Conservation (phyloP, 2,888 invertebrate species). For the Eilema griseolum region DNA sequence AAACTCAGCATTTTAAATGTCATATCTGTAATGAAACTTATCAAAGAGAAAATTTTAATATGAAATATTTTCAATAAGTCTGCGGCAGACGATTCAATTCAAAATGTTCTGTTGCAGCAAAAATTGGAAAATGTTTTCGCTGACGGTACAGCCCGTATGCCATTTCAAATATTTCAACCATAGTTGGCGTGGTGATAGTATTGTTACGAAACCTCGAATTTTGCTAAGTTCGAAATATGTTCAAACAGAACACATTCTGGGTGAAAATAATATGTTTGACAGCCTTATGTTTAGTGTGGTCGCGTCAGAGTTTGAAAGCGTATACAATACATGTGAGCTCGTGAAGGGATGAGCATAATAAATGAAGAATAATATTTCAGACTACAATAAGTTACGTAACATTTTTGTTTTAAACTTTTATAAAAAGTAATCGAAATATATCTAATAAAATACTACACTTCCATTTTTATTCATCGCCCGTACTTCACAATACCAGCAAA, state of each 20-base stretch:
- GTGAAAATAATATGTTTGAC: background rate
- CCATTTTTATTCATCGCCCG: constrained; percentile 8
- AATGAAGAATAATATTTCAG: no score
- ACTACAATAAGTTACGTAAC: no score
- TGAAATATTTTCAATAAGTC: constrained; percentile 2
- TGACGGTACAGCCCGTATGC: constrained; percentile 22
- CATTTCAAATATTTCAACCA: constrained; percentile 36
- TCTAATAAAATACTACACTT: background rate
- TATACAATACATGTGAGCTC: no score
- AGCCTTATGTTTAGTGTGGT: background rate
- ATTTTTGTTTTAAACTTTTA: no score
- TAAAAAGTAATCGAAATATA: background rate
- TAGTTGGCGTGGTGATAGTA: constrained; percentile 40
- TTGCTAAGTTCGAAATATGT: constrained; percentile 31
- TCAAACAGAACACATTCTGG: constrained; percentile 10
- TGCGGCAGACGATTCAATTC: constrained; percentile 19
- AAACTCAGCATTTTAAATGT: background rate
- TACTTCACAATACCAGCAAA: constrained; percentile 10
- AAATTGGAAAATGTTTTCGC: constrained; percentile 21
- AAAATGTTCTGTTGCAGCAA: constrained; percentile 15
- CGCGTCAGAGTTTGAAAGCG: no score
- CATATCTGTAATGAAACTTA: constrained; percentile 10
- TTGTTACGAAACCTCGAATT: constrained; percentile 27
- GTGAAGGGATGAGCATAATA: no score
- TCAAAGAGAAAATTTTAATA: background rate